A percentile compares a stretch with the other conserved stretches of the same genome.
Conservation (phyloP, 2,113 vertebrate species). For the Rhinoderma darwinii region DNA sequence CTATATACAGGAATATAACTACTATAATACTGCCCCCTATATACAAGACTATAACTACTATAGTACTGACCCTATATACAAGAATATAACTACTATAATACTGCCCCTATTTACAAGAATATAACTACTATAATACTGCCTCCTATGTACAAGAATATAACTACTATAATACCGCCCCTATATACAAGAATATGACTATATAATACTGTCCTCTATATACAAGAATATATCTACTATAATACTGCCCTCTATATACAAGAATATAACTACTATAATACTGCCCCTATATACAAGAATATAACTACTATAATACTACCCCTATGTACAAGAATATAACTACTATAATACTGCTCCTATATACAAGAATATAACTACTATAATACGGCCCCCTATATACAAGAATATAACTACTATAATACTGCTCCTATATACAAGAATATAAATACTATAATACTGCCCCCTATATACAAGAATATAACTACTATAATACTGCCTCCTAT, state of each 20-base stretch:
- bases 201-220: background rate
- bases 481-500: background rate
- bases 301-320: background rate
- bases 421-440: no score
- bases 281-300: slow-evolving; percentile 7
- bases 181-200: background rate
- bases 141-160: no score
- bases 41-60: background rate
- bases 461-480: background rate
- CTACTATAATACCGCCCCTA: background rate
- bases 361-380: background rate
- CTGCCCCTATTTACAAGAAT: background rate
- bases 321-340: background rate
- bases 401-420: no score
- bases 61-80: background rate
- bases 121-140: background rate
- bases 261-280: slow-evolving; percentile 2
- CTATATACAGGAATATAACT: background rate
- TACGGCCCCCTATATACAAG: no score
- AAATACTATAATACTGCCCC: background rate
- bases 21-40: background rate
- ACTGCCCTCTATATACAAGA: background rate
- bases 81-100: background rate
- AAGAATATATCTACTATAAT: background rate
- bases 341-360: background rate